A percentile compares a stretch with the other conserved stretches of the same genome.
Conservation (phyloP, 1,140 invertebrate species). For the Heliconius congener region DNA sequence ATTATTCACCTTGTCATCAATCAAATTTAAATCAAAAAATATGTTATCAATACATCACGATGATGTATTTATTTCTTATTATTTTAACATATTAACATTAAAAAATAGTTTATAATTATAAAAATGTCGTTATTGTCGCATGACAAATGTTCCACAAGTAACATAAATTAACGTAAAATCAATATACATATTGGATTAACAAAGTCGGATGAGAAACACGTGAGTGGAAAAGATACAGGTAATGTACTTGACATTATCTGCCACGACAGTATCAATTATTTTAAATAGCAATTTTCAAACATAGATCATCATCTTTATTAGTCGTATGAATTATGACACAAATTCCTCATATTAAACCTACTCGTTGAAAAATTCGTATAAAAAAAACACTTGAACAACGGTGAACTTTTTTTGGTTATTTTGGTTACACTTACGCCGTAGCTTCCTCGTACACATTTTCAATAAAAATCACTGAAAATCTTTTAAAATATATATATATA, state of each 20-base stretch:
- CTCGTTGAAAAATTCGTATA: not conserved
- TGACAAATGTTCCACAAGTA: not conserved
- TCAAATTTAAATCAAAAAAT: no score
- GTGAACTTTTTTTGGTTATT: no score
- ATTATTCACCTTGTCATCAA: no score
- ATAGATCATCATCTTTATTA: no score
- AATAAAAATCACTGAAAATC: not conserved
- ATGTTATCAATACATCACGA: no score
- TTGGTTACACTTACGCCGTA: no score
- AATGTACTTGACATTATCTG: no score
- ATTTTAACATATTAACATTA: not conserved
- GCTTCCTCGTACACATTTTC: not conserved
- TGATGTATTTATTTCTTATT: not conserved
- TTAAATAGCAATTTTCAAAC: no score
- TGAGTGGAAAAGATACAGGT: conserved; percentile 6
- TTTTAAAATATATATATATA: no score
- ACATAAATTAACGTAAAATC: conserved; percentile 25
- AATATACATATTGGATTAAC: conserved; percentile 34
- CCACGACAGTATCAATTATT: no score
- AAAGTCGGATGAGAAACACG: conserved; percentile 32
- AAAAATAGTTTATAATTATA: not conserved
- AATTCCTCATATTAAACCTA: no score
- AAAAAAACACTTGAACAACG: not conserved
- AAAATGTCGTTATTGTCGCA: not conserved
- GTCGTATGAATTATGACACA: no score